Conservation (phyloP, 2,113 vertebrate species). For the Isichthys henryi region DNA sequence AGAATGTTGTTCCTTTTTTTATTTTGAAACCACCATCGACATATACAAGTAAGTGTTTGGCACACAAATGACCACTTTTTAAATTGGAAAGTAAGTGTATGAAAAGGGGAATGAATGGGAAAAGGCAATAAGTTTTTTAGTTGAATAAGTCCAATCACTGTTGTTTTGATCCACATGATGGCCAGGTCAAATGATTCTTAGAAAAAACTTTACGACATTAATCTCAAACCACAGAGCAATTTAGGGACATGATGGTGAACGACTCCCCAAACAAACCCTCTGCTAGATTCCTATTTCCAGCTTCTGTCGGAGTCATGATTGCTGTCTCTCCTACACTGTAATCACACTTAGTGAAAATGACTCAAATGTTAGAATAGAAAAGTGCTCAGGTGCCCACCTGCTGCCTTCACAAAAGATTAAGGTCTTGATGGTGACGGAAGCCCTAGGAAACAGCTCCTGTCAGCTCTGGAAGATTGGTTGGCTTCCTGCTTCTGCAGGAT, state of each 20-base stretch:
- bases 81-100: neutral
- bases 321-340: slow-evolving; percentile 14
- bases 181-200: neutral
- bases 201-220: slow-evolving; percentile 7
- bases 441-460: neutral
- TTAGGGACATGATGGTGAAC: neutral
- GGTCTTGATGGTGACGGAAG: neutral
- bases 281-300: slow-evolving; percentile 15
- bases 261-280: neutral
- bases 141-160: neutral
- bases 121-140: neutral
- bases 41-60: neutral
- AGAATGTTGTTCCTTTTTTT: neutral
- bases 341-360: slow-evolving; percentile 23
- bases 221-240: slow-evolving; percentile 8
- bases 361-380: slow-evolving; percentile 16
- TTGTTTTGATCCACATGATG: slow-evolving; percentile 7
- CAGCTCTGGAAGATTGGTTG: neutral
- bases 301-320: slow-evolving; percentile 15
- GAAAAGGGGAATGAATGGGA: neutral
- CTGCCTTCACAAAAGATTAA: slow-evolving; percentile 8
- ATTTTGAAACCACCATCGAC: neutral
- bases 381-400: neutral
- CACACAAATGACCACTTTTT: neutral
- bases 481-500: neutral